These are phyloP conservation scores for Melanargia galathea DNA, from an alignment of 2,888 invertebrate species.

Conservation along the genomic window DNA sequence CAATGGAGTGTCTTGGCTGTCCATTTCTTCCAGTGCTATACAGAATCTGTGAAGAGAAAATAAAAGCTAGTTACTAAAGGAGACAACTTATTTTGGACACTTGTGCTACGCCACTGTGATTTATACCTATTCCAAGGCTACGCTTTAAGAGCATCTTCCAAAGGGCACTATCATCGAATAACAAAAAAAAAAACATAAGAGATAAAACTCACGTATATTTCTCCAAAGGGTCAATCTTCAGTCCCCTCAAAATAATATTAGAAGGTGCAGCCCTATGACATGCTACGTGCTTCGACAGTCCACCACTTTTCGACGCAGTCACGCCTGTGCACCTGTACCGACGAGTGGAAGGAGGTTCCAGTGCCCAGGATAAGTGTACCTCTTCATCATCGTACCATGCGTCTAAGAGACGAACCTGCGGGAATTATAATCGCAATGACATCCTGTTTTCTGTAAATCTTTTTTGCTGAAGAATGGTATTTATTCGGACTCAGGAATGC, in stretches of 20 bases:
- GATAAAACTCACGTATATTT: slow-evolving; percentile 65
- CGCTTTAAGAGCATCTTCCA: too few relatives aligned
- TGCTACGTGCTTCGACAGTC: slow-evolving; percentile 69
- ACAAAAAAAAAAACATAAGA: not conserved
- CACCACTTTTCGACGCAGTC: slow-evolving; percentile 63
- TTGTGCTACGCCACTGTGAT: too few relatives aligned
- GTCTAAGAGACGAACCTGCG: slow-evolving; percentile 65
- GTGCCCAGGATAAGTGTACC: slow-evolving; percentile 68
- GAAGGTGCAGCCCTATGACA: slow-evolving; percentile 70
- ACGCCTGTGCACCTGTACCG: slow-evolving; percentile 72
- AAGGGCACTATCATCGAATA: too few relatives aligned
- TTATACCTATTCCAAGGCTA: too few relatives aligned
- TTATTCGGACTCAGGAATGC: too few relatives aligned
- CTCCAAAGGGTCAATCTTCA: slow-evolving; percentile 69
- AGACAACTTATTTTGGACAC: too few relatives aligned
- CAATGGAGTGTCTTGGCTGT: slow-evolving; percentile 77
- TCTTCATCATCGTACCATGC: slow-evolving; percentile 72
- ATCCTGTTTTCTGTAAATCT: not conserved
- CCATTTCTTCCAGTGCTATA: slow-evolving; percentile 86
- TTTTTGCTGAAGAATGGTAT: too few relatives aligned
- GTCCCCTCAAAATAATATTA: slow-evolving; percentile 65
- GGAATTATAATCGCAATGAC: not conserved
- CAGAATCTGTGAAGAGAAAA: slow-evolving; percentile 78
- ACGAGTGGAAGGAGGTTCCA: slow-evolving; percentile 63
- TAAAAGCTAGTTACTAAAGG: not conserved